These are phyloP conservation scores for Ormyrus labotus DNA, from an alignment of 2,888 invertebrate genomes.

Conservation along the genomic window DNA sequence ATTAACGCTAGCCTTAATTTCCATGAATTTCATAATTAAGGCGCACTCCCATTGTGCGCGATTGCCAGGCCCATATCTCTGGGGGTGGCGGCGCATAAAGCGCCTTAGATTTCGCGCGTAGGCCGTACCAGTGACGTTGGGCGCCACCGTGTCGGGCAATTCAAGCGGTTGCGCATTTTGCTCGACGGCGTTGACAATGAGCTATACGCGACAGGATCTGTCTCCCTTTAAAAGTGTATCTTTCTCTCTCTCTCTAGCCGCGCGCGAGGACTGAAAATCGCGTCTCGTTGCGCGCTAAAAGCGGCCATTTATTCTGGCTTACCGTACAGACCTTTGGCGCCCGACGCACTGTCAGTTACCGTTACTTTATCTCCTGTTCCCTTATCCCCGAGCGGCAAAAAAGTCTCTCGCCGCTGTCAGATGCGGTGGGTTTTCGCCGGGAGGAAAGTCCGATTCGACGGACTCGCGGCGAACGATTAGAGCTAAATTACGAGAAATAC, in stretches of 20 bases:
- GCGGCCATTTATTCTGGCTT: constrained; percentile 38
- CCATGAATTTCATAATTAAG: constrained; percentile 47
- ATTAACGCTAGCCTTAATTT: constrained; percentile 31
- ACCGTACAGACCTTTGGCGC: neutral
- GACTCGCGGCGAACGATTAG: neutral
- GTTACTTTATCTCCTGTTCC: constrained; percentile 27
- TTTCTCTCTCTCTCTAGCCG: neutral
- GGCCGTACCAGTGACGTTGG: constrained; percentile 63
- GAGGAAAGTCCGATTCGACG: neutral
- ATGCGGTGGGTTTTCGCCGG: neutral
- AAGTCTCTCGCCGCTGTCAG: constrained; percentile 3
- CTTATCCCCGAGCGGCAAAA: constrained; percentile 16
- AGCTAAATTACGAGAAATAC: neutral
- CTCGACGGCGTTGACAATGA: constrained; percentile 54
- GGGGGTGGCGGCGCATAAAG: neutral
- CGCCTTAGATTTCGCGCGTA: constrained; percentile 64
- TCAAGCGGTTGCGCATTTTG: constrained; percentile 57
- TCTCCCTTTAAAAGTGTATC: neutral
- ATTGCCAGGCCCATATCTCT: no score
- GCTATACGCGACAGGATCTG: constrained; percentile 43
- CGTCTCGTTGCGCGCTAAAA: constrained; percentile 22
- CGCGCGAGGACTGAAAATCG: constrained; percentile 38
- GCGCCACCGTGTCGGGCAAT: constrained; percentile 69
- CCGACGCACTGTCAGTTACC: constrained; percentile 23
- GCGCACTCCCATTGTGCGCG: constrained; percentile 22